These are phyloP conservation scores for Cephus sareptanus DNA, from an alignment of 2,888 invertebrate species.

Conservation along the genomic window DNA sequence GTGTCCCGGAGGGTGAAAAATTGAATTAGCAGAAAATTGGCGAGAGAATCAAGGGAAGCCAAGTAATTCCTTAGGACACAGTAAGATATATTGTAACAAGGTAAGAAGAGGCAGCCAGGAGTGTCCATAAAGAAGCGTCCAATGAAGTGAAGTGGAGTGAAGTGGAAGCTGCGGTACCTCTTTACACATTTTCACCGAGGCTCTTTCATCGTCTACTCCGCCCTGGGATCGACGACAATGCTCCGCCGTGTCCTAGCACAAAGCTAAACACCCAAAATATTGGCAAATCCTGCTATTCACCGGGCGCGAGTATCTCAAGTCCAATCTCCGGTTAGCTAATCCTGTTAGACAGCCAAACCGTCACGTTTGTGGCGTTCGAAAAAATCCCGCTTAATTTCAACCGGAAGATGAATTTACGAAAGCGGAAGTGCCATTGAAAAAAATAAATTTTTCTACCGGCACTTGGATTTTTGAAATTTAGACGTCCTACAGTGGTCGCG, in stretches of 20 bases:
- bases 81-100: neutral
- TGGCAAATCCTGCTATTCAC: constrained; percentile 40
- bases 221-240: constrained; percentile 12
- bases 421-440: neutral
- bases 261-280: constrained; percentile 64
- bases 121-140: neutral
- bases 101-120: neutral
- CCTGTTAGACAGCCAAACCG: constrained; percentile 44
- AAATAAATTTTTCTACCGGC: no score
- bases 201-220: neutral
- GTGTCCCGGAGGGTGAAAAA: neutral
- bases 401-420: neutral
- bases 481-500: no score
- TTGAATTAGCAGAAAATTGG: neutral
- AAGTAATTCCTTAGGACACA: neutral
- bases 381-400: neutral
- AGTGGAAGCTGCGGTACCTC: neutral
- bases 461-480: no score
- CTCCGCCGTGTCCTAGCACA: constrained; percentile 36
- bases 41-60: neutral
- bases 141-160: neutral
- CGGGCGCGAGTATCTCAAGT: constrained; percentile 17
- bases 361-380: constrained; percentile 43
- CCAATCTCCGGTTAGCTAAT: constrained; percentile 14
- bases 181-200: neutral